Percentiles rank a stretch among this genome's conserved stretches.
These are phyloP conservation scores for Mohoua ochrocephala DNA, from an alignment of 2,113 vertebrate genomes.

Conservation along the genomic window DNA sequence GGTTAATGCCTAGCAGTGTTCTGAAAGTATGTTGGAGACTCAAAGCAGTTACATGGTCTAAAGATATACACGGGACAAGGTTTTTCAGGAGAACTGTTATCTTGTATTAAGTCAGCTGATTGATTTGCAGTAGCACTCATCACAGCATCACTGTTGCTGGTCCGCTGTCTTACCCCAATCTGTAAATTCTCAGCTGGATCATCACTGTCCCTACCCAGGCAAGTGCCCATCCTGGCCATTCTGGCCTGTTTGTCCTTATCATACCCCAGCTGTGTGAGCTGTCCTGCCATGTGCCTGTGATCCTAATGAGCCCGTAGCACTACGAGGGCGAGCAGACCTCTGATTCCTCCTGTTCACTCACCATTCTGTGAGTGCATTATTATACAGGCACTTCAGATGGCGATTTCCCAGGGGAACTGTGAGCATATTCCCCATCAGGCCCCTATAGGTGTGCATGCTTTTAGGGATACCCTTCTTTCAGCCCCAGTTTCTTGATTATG, in stretches of 20 bases:
- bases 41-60: not conserved
- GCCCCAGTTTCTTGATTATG: not conserved
- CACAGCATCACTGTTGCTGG: not conserved
- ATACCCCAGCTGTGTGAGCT: not conserved
- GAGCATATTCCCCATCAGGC: not conserved
- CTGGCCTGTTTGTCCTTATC: not conserved
- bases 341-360: not conserved
- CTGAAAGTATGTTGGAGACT: not conserved
- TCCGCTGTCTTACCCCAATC: not conserved
- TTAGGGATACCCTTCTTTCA: not conserved
- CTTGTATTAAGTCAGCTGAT: not conserved
- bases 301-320: not conserved
- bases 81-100: not conserved
- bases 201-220: fast-evolving
- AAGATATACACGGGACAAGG: not conserved
- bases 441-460: not conserved
- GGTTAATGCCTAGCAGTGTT: not conserved
- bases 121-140: not conserved
- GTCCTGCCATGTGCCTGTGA: not conserved
- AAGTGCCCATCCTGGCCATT: not conserved
- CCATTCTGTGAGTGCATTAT: not conserved
- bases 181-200: not conserved
- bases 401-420: not conserved
- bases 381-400: not conserved
- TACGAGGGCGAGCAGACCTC: not conserved